These are phyloP conservation scores for Aldrovandia affinis DNA, from an alignment of 2,797 vertebrate genomes.

Conservation along the genomic window DNA sequence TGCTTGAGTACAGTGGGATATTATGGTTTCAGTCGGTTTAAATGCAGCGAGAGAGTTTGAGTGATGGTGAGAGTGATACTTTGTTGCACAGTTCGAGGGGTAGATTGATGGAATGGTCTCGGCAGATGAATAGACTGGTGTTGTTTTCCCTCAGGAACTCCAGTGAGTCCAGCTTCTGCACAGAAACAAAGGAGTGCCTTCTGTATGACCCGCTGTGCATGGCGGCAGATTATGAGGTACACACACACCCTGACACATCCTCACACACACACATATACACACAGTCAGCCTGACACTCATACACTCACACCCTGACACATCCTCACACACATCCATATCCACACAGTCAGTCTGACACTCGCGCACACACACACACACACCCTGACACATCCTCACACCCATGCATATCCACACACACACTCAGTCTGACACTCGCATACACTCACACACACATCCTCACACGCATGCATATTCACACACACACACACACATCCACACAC, in stretches of 20 bases:
- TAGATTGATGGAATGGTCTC: not conserved
- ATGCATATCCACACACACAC: too few relatives aligned
- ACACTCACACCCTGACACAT: not conserved
- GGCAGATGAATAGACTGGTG: not conserved
- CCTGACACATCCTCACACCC: too few relatives aligned
- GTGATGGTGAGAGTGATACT: too few relatives aligned
- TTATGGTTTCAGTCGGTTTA: too few relatives aligned
- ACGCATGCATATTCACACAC: not conserved
- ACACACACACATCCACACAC: too few relatives aligned
- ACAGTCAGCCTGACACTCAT: too few relatives aligned
- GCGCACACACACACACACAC: not conserved
- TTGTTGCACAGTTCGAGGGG: too few relatives aligned
- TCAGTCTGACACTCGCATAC: too few relatives aligned
- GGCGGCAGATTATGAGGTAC: constrained; percentile 62
- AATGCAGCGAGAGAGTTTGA: too few relatives aligned
- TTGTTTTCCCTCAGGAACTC: constrained; percentile 57
- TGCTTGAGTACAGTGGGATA: too few relatives aligned
- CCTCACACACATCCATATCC: not conserved
- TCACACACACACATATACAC: not conserved
- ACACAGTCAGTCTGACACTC: not conserved
- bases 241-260: not conserved
- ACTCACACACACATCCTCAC: not conserved
- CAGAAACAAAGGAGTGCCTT: constrained; percentile 68
- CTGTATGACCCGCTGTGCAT: constrained; percentile 63
- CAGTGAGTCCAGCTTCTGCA: constrained; percentile 49